Conservation (phyloP, 2,888 invertebrate genomes). For the Sphaerophoria taeniata region DNA sequence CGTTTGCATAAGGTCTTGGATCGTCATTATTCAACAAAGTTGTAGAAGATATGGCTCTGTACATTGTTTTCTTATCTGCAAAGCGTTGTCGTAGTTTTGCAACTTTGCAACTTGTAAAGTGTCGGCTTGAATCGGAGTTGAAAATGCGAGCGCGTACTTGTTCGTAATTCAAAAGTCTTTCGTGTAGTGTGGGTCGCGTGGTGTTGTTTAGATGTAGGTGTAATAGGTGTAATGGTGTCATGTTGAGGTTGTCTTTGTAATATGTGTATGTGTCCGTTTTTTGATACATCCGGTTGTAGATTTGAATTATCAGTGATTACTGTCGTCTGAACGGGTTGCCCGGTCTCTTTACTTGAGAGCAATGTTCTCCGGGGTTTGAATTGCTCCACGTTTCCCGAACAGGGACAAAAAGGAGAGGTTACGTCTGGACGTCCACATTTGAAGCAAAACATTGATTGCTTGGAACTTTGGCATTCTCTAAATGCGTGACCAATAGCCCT, state of each 20-base stretch:
- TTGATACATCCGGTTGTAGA: neutral
- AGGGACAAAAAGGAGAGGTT: neutral
- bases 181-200: neutral
- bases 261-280: neutral
- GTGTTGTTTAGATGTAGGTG: neutral
- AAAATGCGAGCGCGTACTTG: constrained; percentile 13
- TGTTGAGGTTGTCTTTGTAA: neutral
- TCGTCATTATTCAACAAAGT: neutral
- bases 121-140: neutral
- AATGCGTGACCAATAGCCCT: neutral
- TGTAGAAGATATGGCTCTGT: constrained; percentile 3
- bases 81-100: neutral
- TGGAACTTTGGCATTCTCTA: neutral
- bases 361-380: constrained; percentile 10
- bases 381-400: constrained; percentile 11
- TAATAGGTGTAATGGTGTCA: neutral
- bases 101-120: neutral
- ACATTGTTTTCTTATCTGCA: neutral
- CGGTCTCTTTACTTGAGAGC: constrained; percentile 17
- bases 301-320: neutral
- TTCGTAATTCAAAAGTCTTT: neutral
- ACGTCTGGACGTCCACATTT: neutral
- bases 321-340: neutral
- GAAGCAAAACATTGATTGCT: neutral
- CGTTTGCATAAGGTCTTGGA: constrained; percentile 16